Evolutionary conservation across 2,888 invertebrate genomes (phyloP).

Genomic region (Drosophila dives): DNA sequence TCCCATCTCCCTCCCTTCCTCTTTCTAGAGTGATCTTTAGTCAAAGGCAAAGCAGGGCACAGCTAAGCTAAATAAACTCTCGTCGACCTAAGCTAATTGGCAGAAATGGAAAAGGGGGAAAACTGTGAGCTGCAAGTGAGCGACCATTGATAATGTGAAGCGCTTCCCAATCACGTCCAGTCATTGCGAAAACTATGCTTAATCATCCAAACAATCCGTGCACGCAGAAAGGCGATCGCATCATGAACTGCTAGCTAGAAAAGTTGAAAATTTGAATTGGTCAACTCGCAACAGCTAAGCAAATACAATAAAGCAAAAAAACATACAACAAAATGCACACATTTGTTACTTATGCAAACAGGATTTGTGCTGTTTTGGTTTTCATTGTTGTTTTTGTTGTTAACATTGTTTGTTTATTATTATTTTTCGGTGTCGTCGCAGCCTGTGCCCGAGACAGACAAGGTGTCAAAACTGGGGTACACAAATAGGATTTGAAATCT

Average conservation of each 20-base stretch:
- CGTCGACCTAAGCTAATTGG: slow-evolving; percentile 44
- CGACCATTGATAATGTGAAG: slow-evolving; percentile 9
- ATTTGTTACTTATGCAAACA: slow-evolving; percentile 74
- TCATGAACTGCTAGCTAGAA: slow-evolving; percentile 20
- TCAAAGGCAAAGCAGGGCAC: slow-evolving; percentile 28
- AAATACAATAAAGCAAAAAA: slow-evolving; percentile 34
- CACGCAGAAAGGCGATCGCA: slow-evolving; percentile 17
- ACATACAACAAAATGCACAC: slow-evolving; percentile 6
- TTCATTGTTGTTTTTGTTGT: slow-evolving; percentile 31
- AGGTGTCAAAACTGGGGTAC: not conserved
- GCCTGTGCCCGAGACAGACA: slow-evolving; percentile 1
- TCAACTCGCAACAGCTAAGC: slow-evolving; percentile 48
- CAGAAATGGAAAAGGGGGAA: slow-evolving; percentile 19
- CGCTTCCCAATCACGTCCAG: slow-evolving; percentile 9
- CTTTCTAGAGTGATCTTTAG: slow-evolving; percentile 21
- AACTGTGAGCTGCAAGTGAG: slow-evolving; percentile 12
- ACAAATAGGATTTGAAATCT: not conserved
- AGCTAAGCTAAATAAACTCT: slow-evolving; percentile 40
- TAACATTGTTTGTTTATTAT: slow-evolving; percentile 45
- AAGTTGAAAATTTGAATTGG: slow-evolving; percentile 24
- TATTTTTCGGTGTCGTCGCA: slow-evolving; percentile 50
- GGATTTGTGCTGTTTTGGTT: slow-evolving; percentile 48
- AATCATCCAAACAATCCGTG: slow-evolving; percentile 43
- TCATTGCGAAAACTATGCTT: slow-evolving; percentile 40
- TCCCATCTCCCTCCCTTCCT: slow-evolving; percentile 8